Evolutionary conservation across 1,140 invertebrate species (phyloP).

Genomic region (Solenopsis invicta): DNA sequence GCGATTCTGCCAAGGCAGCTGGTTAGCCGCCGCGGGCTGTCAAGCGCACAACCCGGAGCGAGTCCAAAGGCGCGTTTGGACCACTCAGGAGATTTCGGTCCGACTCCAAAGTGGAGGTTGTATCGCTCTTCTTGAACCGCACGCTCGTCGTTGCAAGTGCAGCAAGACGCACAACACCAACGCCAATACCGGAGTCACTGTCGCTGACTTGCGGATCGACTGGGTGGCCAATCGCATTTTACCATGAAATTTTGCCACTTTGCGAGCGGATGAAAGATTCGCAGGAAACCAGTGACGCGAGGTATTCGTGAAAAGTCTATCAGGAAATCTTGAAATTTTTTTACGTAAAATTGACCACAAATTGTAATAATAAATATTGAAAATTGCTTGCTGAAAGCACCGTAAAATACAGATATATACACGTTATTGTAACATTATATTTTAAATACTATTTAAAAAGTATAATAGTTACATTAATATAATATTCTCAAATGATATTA

Average conservation of each 20-base stretch:
- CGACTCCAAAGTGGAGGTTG: conserved; percentile 53
- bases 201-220: conserved; percentile 41
- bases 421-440: neutral
- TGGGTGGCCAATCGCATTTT: conserved; percentile 38
- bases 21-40: conserved; percentile 60
- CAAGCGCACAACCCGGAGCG: conserved; percentile 50
- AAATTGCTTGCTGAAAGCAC: neutral
- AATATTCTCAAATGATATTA: neutral
- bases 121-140: conserved; percentile 56
- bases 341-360: no score
- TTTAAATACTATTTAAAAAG: neutral
- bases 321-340: neutral
- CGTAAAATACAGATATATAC: neutral
- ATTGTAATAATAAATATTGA: neutral
- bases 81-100: conserved; percentile 62
- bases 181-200: conserved; percentile 22
- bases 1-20: conserved; percentile 47
- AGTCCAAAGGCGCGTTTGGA: conserved; percentile 61
- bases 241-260: conserved; percentile 51
- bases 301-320: neutral
- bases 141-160: conserved; percentile 37
- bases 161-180: conserved; percentile 38
- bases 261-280: conserved; percentile 19
- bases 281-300: neutral
- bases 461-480: neutral